phyloP scores from a whole-genome alignment of 2,797 vertebrate genomes.

The Iguana delicatissima region DNA sequence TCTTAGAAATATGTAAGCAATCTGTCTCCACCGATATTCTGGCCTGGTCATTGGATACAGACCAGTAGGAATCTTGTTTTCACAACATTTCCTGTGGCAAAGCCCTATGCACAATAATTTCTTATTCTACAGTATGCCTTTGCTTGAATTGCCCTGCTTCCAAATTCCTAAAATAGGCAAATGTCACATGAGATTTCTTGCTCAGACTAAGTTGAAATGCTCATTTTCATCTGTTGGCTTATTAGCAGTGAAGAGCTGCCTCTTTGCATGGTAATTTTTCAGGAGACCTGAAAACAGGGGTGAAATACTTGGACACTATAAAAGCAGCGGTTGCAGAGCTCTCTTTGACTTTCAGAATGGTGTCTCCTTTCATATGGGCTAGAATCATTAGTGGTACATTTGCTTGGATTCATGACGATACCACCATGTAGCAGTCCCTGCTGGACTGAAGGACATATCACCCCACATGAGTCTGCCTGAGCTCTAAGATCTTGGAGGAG shows the following conservation, averaged over 20 bases:
- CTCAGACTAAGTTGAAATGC: background rate
- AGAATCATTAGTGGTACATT: background rate
- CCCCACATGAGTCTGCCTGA: too few species aligned
- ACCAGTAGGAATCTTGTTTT: background rate
- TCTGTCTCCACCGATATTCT: background rate
- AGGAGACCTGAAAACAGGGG: background rate
- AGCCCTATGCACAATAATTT: background rate
- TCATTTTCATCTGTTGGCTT: too few species aligned
- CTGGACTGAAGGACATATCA: too few species aligned
- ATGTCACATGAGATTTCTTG: background rate
- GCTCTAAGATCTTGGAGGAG: too few species aligned
- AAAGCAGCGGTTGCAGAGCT: background rate
- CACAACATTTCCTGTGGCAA: background rate
- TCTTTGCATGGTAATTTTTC: background rate
- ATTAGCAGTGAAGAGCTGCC: background rate
- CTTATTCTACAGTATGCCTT: too few species aligned
- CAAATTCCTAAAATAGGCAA: background rate
- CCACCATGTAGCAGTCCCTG: background rate
- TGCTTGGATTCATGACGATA: background rate
- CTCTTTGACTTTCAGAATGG: too few species aligned
- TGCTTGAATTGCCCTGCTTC: background rate
- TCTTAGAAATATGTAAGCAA: background rate
- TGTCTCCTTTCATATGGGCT: background rate
- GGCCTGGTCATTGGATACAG: background rate
- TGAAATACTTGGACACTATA: background rate